Conservation (phyloP, 2,888 invertebrate species). For the Ectemnius cavifrons region DNA sequence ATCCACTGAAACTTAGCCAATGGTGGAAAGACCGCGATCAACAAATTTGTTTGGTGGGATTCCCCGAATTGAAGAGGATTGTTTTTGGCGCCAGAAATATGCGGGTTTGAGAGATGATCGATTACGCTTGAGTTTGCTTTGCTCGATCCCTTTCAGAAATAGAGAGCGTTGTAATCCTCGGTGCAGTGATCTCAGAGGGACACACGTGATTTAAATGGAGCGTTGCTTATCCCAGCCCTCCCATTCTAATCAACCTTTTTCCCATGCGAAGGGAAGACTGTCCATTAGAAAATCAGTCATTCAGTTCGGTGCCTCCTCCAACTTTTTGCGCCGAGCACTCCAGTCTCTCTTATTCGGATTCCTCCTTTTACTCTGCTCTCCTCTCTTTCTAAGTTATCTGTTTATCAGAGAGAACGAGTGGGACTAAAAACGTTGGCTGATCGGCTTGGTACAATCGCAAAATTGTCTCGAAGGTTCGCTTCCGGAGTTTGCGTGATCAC, state of each 20-base stretch:
- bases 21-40: too few relatives aligned
- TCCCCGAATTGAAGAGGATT: too few relatives aligned
- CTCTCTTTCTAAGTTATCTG: neutral
- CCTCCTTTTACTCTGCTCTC: neutral
- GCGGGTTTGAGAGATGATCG: too few relatives aligned
- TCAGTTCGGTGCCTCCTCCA: neutral
- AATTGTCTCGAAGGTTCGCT: slow-evolving; percentile 42
- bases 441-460: slow-evolving; percentile 11
- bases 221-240: neutral
- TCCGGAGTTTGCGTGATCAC: slow-evolving; percentile 55
- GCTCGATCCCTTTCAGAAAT: too few relatives aligned
- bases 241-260: slow-evolving; percentile 2
- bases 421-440: neutral
- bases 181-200: too few relatives aligned
- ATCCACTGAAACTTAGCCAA: too few relatives aligned
- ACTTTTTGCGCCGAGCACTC: neutral
- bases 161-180: too few relatives aligned
- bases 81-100: too few relatives aligned
- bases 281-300: neutral
- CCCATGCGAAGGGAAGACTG: neutral
- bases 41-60: slow-evolving; percentile 31
- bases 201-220: too few relatives aligned
- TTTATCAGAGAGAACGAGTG: neutral
- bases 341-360: neutral
- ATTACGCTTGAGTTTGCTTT: too few relatives aligned